phyloP scores from a whole-genome alignment of 2,888 invertebrate genomes.

The Lordiphosa fenestrarum region DNA sequence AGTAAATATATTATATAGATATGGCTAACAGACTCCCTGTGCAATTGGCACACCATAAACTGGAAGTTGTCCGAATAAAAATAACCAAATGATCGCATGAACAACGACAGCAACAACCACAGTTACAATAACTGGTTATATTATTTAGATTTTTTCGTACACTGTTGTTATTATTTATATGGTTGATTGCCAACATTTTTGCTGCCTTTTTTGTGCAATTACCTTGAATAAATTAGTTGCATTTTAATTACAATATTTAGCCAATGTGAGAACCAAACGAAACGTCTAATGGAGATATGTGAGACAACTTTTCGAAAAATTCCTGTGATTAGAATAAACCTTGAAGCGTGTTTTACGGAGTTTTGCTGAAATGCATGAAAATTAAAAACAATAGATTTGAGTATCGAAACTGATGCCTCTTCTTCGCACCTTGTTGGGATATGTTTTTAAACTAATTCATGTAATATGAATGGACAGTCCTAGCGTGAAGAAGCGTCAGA shows the following conservation, averaged over 20 bases:
- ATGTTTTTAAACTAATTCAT: no score
- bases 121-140: conserved; percentile 68
- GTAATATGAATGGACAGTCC: no score
- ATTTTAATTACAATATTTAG: conserved; percentile 55
- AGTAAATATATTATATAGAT: conserved; percentile 9
- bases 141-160: conserved; percentile 41
- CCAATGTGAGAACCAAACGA: conserved; percentile 28
- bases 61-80: conserved; percentile 64
- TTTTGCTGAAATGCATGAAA: no score
- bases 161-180: conserved; percentile 31
- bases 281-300: not conserved
- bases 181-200: conserved; percentile 28
- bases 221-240: conserved; percentile 49
- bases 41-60: conserved; percentile 50
- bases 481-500: no score
- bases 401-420: no score
- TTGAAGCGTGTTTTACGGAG: no score
- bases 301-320: no score
- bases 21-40: conserved; percentile 33
- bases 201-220: conserved; percentile 50
- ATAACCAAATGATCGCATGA: conserved; percentile 64
- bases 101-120: conserved; percentile 30
- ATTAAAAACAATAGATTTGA: no score
- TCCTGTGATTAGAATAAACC: no score
- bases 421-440: no score